Evolutionary conservation across 2,797 vertebrate genomes (phyloP), one percentile per base, ranked within the genome.

Genomic region (Rachycentron canadum): DNA sequence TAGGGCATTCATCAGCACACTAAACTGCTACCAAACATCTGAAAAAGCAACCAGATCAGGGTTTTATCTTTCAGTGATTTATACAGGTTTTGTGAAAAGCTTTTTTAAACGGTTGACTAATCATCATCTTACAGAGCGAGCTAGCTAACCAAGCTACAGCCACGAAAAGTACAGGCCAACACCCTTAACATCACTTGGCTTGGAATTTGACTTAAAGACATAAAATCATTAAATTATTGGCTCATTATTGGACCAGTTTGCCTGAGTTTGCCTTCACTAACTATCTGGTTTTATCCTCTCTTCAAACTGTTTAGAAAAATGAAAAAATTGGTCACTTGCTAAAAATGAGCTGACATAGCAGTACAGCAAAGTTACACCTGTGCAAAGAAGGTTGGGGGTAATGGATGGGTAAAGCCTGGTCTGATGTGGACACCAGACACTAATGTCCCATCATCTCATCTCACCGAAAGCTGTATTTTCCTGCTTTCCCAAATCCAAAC

Each of bases 391-490:
- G 58, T 72, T 9, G n/a, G 21, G 19, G 14, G 36, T 7, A 17
- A 34, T 25, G 62, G n/a, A 36, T 4, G 28, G 19, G 1, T 19
- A 11, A 11, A 49, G 19, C 21, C 28, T 14, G 30, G 30, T 34
- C 19, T 34, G 21, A n/a, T 16, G 17, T 34, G 21, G 43, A 50
- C 43, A n/a, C 61, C 28, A 49, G 47, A 65, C 19, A 50, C 36
- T 30, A 56, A 23, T 11, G 19, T 61, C 58, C 38, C 38, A 26
- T 57, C 53, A 21, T 25, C 38, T 5, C 19, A 56, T 56, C 26
- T 36, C 49, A 26, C 17, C 26, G 26, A 72, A 55, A 55, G 58
- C 25, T 26, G 45, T 21, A 5, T 52, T 73, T 58, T 63, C 57
- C 38, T 47, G 36, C 61, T 41, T 34, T 64, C 53, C 28, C 11